These are phyloP conservation scores for Cyclopterus lumpus DNA, from an alignment of 2,797 vertebrate genomes.

Conservation along the genomic window DNA sequence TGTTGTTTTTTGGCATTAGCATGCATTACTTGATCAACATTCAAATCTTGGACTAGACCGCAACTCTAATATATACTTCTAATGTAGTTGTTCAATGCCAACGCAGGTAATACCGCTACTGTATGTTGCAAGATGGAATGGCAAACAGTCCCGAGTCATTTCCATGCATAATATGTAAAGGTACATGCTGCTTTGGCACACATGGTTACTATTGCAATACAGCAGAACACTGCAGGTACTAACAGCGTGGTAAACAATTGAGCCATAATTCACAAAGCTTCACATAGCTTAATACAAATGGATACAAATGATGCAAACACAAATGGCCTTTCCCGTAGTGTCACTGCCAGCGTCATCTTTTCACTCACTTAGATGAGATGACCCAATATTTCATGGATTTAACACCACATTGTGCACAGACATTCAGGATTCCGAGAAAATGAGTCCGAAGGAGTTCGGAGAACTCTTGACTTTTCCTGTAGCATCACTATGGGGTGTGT, in stretches of 20 bases:
- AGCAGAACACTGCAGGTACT: not conserved
- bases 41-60: not conserved
- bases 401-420: not conserved
- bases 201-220: not conserved
- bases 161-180: not conserved
- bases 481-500: not conserved
- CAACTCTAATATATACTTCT: not conserved
- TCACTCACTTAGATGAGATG: not conserved
- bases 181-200: not conserved
- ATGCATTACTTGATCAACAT: slow-evolving; percentile 1
- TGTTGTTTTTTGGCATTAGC: slow-evolving; percentile 5
- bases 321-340: not conserved
- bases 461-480: not conserved
- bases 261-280: not conserved
- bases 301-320: not conserved
- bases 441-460: not conserved
- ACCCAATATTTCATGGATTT: not conserved
- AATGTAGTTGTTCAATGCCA: not conserved
- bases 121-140: not conserved
- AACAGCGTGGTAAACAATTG: slow-evolving; percentile 1
- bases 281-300: not conserved
- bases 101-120: not conserved
- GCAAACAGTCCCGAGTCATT: not conserved
- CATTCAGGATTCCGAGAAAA: not conserved
- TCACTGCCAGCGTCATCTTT: not conserved